Conservation (phyloP, 92 coral and sea anemone species). For the Umimayanthus chanpuru region DNA sequence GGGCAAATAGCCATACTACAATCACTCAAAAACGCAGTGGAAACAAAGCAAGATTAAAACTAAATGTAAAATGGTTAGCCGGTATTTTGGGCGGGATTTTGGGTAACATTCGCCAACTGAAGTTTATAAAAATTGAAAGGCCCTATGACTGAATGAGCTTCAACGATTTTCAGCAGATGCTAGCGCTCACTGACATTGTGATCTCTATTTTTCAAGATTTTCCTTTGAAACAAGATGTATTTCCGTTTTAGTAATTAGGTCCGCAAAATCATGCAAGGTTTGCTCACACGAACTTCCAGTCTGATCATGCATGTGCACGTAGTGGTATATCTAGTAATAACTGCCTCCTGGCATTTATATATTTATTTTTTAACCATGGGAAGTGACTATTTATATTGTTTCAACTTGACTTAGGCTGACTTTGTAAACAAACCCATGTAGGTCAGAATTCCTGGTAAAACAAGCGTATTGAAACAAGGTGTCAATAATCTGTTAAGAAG, state of each 20-base stretch:
- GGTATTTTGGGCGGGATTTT: no score
- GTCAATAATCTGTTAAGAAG: neutral
- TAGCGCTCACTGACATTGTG: no score
- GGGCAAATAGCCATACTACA: neutral
- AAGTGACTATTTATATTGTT: neutral
- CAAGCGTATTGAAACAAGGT: no score
- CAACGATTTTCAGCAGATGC: neutral
- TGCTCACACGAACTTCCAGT: neutral
- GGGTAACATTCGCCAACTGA: neutral
- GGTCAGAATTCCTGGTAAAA: constrained; percentile 1
- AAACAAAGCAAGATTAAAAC: neutral
- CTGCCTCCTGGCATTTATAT: no score
- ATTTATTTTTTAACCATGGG: neutral
- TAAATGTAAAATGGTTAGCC: neutral
- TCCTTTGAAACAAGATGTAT: no score
- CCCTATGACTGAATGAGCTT: neutral
- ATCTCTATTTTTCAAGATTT: no score
- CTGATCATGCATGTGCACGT: neutral
- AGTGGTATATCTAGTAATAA: no score
- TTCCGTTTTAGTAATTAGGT: no score
- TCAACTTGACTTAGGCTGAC: neutral
- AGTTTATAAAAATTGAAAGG: neutral
- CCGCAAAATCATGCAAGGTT: no score
- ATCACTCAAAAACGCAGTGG: neutral
- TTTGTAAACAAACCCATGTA: constrained; percentile 6